Percentiles rank a stretch among this genome's conserved stretches.
phyloP scores from a whole-genome alignment of 2,797 vertebrate species.

The Champsocephalus esox region DNA sequence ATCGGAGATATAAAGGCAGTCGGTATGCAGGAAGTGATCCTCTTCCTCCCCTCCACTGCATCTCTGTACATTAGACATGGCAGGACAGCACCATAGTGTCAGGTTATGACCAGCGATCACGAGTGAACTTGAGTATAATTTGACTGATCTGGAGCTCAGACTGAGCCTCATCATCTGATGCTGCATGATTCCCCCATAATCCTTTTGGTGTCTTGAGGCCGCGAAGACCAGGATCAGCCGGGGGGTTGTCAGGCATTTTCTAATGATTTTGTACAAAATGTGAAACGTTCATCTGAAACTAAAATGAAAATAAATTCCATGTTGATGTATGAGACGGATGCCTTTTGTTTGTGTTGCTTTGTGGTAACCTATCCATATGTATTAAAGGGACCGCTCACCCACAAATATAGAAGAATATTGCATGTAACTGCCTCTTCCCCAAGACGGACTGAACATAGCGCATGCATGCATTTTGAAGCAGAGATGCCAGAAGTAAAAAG shows the following conservation, averaged over 20 bases:
- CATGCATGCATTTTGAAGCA: too few species aligned
- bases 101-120: constrained; percentile 22
- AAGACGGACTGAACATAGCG: too few species aligned
- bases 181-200: constrained; percentile 58
- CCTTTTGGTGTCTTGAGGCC: constrained; percentile 54
- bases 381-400: not conserved
- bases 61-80: constrained; percentile 58
- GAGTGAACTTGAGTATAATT: constrained; percentile 29
- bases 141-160: constrained; percentile 35
- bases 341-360: constrained; percentile 37
- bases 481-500: too few species aligned
- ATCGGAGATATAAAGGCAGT: constrained; percentile 26
- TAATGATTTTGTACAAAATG: constrained; percentile 89
- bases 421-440: too few species aligned
- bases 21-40: not conserved
- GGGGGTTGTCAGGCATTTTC: constrained; percentile 77
- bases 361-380: not conserved
- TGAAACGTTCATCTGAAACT: constrained; percentile 84
- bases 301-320: constrained; percentile 82
- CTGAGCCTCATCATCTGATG: constrained; percentile 54
- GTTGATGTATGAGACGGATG: constrained; percentile 68
- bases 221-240: constrained; percentile 44
- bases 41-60: constrained; percentile 35
- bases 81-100: constrained; percentile 33
- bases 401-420: too few species aligned